Conservation (phyloP, 2,888 invertebrate species). For the Watsonalla binaria region DNA sequence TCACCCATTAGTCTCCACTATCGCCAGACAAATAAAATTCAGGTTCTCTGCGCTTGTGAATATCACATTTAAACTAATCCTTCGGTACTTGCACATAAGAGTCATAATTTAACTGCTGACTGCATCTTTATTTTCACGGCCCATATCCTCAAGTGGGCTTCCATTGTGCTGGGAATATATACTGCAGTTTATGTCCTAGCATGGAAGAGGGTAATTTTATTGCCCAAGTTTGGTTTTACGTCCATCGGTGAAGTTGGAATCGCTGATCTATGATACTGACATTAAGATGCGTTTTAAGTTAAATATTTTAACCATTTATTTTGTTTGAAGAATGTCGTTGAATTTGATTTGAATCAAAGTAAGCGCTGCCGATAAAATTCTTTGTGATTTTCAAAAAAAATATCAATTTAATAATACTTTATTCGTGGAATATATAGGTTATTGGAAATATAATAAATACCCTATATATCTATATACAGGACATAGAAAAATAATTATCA, state of each 20-base stretch:
- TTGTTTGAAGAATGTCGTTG: too few species aligned
- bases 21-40: too few species aligned
- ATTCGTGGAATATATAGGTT: too few species aligned
- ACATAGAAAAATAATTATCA: too few species aligned
- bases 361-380: too few species aligned
- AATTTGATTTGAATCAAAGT: too few species aligned
- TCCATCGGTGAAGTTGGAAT: neutral
- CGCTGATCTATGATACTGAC: neutral
- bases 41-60: neutral
- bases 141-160: slow-evolving; percentile 31
- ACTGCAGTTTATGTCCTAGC: slow-evolving; percentile 19
- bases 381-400: too few species aligned
- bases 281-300: neutral
- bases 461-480: too few species aligned
- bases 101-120: neutral
- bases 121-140: slow-evolving; percentile 42
- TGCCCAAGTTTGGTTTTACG: slow-evolving; percentile 5
- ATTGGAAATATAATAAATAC: too few species aligned
- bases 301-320: neutral
- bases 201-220: slow-evolving; percentile 17
- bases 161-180: slow-evolving; percentile 13
- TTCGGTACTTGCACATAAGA: neutral
- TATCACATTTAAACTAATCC: neutral
- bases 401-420: too few species aligned
- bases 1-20: too few species aligned